These are phyloP conservation scores for Uromys caudimaculatus DNA, from an alignment of 2,797 vertebrate genomes.

Conservation along the genomic window DNA sequence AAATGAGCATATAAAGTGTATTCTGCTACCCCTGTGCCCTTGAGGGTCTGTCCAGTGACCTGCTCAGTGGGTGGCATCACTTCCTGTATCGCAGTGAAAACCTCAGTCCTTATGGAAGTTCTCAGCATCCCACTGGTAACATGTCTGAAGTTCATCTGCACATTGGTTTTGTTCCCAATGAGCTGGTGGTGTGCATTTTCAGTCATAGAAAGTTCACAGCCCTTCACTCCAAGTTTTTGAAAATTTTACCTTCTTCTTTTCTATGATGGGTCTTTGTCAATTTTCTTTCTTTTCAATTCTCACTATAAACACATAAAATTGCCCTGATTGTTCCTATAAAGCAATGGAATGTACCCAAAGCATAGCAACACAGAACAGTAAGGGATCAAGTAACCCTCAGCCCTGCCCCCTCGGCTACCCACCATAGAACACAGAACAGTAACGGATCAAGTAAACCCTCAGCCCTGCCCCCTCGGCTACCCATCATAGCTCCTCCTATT, in stretches of 20 bases:
- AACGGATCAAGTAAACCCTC: not conserved
- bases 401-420: not conserved
- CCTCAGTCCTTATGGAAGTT: not conserved
- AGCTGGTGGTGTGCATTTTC: not conserved
- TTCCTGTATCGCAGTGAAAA: not conserved
- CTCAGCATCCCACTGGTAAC: not conserved
- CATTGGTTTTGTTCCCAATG: not conserved
- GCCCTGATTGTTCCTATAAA: not conserved
- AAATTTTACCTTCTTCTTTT: not conserved
- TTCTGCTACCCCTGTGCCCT: not conserved
- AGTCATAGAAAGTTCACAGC: not conserved
- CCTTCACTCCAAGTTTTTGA: not conserved
- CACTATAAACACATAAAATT: not conserved
- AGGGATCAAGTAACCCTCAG: not conserved
- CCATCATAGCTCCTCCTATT: not conserved
- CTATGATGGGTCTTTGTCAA: not conserved
- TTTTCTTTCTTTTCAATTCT: conserved; percentile 2
- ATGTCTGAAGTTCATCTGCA: not conserved
- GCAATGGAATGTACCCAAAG: not conserved
- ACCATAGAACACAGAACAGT: not conserved
- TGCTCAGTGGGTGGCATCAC: not conserved
- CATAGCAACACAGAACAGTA: not conserved
- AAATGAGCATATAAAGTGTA: not conserved
- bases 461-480: not conserved
- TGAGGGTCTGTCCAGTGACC: not conserved